Conservation (phyloP, 2,113 vertebrate species). For the Ancistrus triradiatus region DNA sequence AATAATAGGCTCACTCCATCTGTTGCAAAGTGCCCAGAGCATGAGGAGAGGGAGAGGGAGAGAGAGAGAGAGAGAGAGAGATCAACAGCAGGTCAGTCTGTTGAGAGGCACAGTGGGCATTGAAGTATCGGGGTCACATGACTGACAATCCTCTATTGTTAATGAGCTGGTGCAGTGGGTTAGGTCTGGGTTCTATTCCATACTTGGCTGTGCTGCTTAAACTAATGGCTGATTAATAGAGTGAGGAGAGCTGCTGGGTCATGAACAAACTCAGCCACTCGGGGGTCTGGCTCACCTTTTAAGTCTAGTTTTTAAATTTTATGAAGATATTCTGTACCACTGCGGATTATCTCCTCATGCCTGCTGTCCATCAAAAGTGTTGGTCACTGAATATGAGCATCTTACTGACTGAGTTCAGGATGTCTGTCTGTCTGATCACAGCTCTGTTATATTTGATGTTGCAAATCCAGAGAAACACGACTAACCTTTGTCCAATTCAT, state of each 20-base stretch:
- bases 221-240: constrained; percentile 15
- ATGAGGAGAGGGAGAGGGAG: constrained; percentile 7
- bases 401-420: too few species aligned
- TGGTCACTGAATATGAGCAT: too few species aligned
- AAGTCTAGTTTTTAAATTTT: too few species aligned
- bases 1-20: constrained; percentile 54
- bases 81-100: constrained; percentile 32
- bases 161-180: constrained; percentile 25
- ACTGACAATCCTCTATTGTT: constrained; percentile 17
- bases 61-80: constrained; percentile 25
- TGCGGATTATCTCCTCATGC: too few species aligned
- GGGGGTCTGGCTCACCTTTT: neutral
- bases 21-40: constrained; percentile 46
- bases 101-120: constrained; percentile 20
- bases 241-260: neutral
- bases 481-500: too few species aligned
- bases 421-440: too few species aligned
- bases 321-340: too few species aligned
- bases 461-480: too few species aligned
- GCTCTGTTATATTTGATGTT: too few species aligned
- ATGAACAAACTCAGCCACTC: neutral
- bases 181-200: neutral
- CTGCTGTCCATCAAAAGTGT: too few species aligned
- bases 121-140: constrained; percentile 17
- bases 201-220: neutral